These are phyloP conservation scores for Drosophila affinis DNA, from an alignment of 2,888 invertebrate genomes.

Conservation along the genomic window DNA sequence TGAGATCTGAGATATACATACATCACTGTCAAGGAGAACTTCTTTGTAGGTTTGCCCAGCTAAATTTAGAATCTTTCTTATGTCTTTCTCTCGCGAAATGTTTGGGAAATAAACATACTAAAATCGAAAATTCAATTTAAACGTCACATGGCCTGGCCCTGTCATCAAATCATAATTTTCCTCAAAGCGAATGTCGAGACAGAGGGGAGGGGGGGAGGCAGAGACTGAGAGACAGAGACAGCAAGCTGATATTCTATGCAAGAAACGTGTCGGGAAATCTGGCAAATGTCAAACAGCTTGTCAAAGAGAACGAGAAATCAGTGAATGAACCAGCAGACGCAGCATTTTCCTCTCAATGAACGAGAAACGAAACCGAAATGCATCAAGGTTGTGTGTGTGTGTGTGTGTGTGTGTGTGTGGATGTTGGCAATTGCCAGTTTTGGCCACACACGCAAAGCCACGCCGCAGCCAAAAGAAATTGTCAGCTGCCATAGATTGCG, in stretches of 20 bases:
- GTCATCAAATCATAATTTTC: conserved; percentile 60
- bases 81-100: conserved; percentile 24
- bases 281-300: conserved; percentile 64
- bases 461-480: conserved; percentile 14
- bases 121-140: conserved; percentile 63
- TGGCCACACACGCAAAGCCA: conserved; percentile 2
- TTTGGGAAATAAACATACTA: conserved; percentile 47
- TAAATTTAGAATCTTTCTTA: conserved; percentile 40
- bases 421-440: conserved; percentile 56
- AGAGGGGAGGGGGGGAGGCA: too few species aligned
- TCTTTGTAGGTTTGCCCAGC: conserved; percentile 12
- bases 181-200: conserved; percentile 7
- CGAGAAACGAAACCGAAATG: conserved; percentile 44
- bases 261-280: conserved; percentile 70
- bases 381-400: conserved; percentile 39
- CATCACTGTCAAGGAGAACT: conserved; percentile 33
- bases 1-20: conserved; percentile 12
- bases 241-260: conserved; percentile 61
- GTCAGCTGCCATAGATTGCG: conserved; percentile 29
- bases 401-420: conserved; percentile 19
- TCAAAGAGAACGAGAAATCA: conserved; percentile 38
- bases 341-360: conserved; percentile 41
- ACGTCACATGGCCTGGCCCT: conserved; percentile 51
- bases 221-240: background rate
- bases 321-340: conserved; percentile 58